Evolutionary conservation across 2,113 vertebrate species (phyloP), one percentile per base, ranked within the genome.

Genomic region (Myanophis thanlyinensis): DNA sequence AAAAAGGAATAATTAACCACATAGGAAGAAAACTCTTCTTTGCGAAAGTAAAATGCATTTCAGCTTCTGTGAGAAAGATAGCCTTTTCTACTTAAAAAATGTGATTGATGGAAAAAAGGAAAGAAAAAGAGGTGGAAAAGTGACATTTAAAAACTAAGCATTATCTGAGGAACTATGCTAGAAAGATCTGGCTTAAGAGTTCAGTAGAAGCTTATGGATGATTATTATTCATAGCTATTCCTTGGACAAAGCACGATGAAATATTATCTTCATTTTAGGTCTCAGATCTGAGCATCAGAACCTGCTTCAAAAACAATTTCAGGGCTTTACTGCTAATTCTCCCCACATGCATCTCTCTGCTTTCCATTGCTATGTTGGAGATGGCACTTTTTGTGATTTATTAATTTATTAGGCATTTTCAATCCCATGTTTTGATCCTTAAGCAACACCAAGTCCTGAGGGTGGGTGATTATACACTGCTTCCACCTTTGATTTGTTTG

Each of bases 1-100:
- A 95, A 94, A 95, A 95, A 35, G 4, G 49, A 94, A 92, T 93
- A 92, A 95, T 95, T 95, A 94, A 62, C 93, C 91, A 46, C 73
- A 86, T 73, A 86, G 80, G 40, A 87, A 67, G 54, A 91, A 44
- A 54, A 23, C 30, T 87, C 48, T 86, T 88, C 52, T 91, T 59
- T 51, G 59, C 90, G 87, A 89, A 94, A 96, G 87, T 84, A 85
- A 91, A 85, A 35, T 94, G 62, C 87, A 91, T 91, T 90, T 94
- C 94, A 93, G 62, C 56, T 92, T 89, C 86, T 92, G 48, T n/a
- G 93, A 80, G 85, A 88, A 84, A 23, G 48, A 84, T 89, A 93
- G 0, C 0, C 40, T 94, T 88, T 96, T 94, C 56, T 86, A 88
- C 88, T 85, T 92, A 62, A 40, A 93, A 94, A 53, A 52, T 47